phyloP scores from a whole-genome alignment of 2,888 invertebrate genomes.

The Melanchra persicariae region DNA sequence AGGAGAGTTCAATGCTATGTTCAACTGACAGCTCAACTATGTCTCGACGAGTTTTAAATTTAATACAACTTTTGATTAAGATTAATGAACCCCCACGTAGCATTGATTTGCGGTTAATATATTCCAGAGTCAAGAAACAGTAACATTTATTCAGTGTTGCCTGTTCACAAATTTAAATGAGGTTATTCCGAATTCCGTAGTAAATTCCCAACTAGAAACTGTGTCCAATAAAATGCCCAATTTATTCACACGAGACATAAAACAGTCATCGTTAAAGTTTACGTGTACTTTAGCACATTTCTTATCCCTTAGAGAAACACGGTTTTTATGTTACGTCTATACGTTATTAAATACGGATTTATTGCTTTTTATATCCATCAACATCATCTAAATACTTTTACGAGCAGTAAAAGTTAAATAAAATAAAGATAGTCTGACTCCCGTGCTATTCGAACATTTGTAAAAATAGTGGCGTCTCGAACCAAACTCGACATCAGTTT shows the following conservation, averaged over 20 bases:
- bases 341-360: conserved; percentile 50
- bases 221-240: conserved; percentile 43
- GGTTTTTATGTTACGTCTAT: conserved; percentile 47
- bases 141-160: background rate
- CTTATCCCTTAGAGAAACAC: conserved; percentile 44
- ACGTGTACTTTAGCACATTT: conserved; percentile 39
- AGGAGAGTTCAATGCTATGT: no score
- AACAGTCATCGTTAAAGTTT: conserved; percentile 50
- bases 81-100: no score
- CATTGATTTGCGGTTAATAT: no score
- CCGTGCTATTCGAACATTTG: conserved; percentile 68
- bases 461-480: conserved; percentile 79
- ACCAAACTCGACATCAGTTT: conserved; percentile 73
- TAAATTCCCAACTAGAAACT: conserved; percentile 36
- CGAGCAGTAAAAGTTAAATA: conserved; percentile 53
- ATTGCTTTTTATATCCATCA: conserved; percentile 51
- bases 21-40: no score
- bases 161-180: conserved; percentile 31
- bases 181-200: conserved; percentile 31
- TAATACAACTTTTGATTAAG: no score
- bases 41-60: no score
- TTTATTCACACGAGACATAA: conserved; percentile 52
- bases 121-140: background rate
- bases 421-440: conserved; percentile 62
- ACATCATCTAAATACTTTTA: conserved; percentile 57